Percentiles rank a stretch among this genome's conserved stretches.
Conservation (phyloP, 2,113 vertebrate genomes). For the Phalacrocorax carbo region DNA sequence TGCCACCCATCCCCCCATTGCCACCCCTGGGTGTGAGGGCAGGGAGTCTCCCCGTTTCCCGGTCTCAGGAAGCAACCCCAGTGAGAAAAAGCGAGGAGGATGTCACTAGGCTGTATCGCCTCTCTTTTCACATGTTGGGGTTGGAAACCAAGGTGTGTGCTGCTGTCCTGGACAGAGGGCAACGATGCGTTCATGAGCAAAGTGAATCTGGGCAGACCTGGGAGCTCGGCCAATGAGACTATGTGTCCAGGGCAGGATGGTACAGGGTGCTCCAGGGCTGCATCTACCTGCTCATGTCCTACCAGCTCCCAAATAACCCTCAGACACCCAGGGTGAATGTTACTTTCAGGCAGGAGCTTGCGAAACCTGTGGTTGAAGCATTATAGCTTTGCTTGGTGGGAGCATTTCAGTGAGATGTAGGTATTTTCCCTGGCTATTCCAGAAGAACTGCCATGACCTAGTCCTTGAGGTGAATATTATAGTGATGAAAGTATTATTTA, state of each 20-base stretch:
- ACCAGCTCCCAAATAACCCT: neutral
- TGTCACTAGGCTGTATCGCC: neutral
- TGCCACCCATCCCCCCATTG: neutral
- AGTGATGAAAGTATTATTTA: neutral
- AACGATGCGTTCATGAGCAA: neutral
- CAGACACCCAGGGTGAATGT: neutral
- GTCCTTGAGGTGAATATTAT: neutral
- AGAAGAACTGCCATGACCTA: neutral
- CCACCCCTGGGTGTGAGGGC: neutral
- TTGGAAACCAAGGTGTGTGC: accelerated
- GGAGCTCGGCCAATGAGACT: neutral
- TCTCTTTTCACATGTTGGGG: neutral
- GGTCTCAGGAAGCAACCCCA: neutral
- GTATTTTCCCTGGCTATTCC: neutral
- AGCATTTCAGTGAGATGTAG: neutral
- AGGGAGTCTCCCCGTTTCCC: accelerated
- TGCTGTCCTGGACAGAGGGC: neutral
- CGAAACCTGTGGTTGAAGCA: neutral
- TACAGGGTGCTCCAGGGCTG: neutral
- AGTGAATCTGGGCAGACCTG: neutral
- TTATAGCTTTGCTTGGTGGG: neutral
- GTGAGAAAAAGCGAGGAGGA: accelerated
- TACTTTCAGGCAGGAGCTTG: neutral
- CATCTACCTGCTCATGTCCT: accelerated
- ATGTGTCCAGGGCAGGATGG: neutral